Evolutionary conservation across 2,113 vertebrate species (phyloP), one percentile per base, ranked within the genome.

Genomic region (Phalacrocorax brasilianus): DNA sequence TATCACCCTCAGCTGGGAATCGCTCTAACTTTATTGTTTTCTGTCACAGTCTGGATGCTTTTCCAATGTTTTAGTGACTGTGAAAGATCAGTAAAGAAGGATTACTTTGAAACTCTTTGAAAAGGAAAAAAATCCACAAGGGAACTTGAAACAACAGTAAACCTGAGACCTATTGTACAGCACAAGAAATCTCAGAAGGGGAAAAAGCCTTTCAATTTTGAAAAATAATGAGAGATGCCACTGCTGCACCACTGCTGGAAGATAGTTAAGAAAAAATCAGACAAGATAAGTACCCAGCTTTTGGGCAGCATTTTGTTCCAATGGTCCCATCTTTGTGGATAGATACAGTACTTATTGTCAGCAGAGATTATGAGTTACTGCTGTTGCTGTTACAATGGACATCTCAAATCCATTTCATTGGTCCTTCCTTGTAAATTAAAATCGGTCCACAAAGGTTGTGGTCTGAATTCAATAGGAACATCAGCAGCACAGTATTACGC

Each of bases 91-190:
- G 32, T 88, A 50, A 80, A 67, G 75, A 72, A 86, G 52, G 17
- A 95, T 85, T 85, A 56, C 73, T 87, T 86, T 87, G 62, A 92
- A 94, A 82, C 49, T 86, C 66, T 86, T 62, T 73, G 89, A 76
- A 93, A 94, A 85, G 40, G 27, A 66, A 80, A 88, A 88, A 77
- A 88, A 87, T 77, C 53, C 77, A 72, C 8, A 0, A 72, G 88
- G 86, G 88, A 92, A 89, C 62, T 83, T 83, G 53, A 72, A 88
- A 85, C 65, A 84, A 84, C 32, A 77, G 77, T 85, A 94, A 96
- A 91, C 78, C 56, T 77, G 65, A 91, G 67, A 92, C 63, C 50
- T 95, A 49, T 59, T 85, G n/a, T 65, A 67, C 68, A 81, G 63
- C 74, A 78, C 73, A 32, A 90, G 89, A 74, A 38, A 82, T 91